Percentiles rank a stretch among this genome's conserved stretches.
Evolutionary conservation across 2,113 vertebrate genomes (phyloP).

Genomic region (Cinclus cinclus): DNA sequence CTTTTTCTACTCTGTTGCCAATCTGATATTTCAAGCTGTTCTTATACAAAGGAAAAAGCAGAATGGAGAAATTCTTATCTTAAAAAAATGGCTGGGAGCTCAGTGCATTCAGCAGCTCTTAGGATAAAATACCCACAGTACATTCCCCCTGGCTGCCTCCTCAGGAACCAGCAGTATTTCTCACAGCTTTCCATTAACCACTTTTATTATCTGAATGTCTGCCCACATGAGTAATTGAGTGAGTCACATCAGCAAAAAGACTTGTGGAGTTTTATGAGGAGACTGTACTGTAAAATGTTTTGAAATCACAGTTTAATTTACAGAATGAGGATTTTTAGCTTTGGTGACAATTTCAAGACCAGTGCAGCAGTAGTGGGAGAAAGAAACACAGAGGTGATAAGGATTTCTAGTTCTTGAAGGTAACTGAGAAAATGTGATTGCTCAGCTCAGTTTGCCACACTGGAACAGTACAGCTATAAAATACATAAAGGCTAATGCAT

Average conservation of each 20-base stretch:
- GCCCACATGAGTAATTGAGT: slow-evolving; percentile 69
- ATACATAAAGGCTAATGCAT: neutral
- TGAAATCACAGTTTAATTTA: slow-evolving; percentile 53
- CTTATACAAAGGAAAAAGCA: slow-evolving; percentile 29
- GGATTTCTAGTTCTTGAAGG: slow-evolving; percentile 30
- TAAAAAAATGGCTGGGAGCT: slow-evolving; percentile 52
- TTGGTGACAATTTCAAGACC: slow-evolving; percentile 50
- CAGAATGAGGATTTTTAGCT: slow-evolving; percentile 36
- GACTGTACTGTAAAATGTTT: slow-evolving; percentile 19
- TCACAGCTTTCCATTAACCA: slow-evolving; percentile 65
- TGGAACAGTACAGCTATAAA: slow-evolving; percentile 3
- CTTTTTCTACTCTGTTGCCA: slow-evolving; percentile 10
- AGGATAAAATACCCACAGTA: slow-evolving; percentile 48
- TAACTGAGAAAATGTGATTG: slow-evolving; percentile 33
- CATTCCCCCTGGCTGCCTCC: slow-evolving; percentile 52
- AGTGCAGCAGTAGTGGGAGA: slow-evolving; percentile 2
- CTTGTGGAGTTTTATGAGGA: slow-evolving; percentile 50
- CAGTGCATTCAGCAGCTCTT: slow-evolving; percentile 49
- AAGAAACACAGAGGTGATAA: slow-evolving; percentile 35
- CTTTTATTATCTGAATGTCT: slow-evolving; percentile 71
- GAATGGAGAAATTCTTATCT: slow-evolving; percentile 33
- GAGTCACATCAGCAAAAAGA: slow-evolving; percentile 69
- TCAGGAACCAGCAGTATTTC: slow-evolving; percentile 67
- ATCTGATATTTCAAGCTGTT: slow-evolving; percentile 52
- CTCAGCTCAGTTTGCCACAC: slow-evolving; percentile 1